A percentile compares a stretch with the other conserved stretches of the same genome.
These are phyloP conservation scores for Perithous albicinctus DNA, from an alignment of 2,888 invertebrate species.

Conservation along the genomic window DNA sequence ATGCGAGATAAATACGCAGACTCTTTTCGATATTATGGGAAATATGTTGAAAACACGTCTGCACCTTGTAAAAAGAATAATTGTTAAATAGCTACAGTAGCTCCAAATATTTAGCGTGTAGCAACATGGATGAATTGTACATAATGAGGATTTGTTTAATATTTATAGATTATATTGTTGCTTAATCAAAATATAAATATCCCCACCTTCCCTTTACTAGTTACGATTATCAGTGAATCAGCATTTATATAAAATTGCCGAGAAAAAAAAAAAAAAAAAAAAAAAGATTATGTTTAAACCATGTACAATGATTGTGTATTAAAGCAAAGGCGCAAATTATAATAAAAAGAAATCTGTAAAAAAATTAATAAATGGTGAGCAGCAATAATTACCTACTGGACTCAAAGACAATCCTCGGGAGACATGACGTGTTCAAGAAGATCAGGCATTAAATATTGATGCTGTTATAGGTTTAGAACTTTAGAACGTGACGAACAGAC, in stretches of 20 bases:
- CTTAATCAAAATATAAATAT: constrained; percentile 27
- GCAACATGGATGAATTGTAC: constrained; percentile 42
- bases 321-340: constrained; percentile 70
- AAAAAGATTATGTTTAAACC: constrained; percentile 68
- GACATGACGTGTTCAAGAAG: no score
- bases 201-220: background rate
- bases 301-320: constrained; percentile 77
- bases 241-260: constrained; percentile 55
- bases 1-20: background rate
- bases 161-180: constrained; percentile 57
- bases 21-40: constrained; percentile 12
- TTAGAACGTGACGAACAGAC: no score
- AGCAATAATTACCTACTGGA: no score
- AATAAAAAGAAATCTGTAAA: constrained; percentile 76
- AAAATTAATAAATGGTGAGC: no score
- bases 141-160: constrained; percentile 59
- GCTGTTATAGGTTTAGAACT: no score
- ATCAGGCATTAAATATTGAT: no score
- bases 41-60: constrained; percentile 20
- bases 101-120: constrained; percentile 28
- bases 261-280: constrained; percentile 59
- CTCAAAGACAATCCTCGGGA: no score
- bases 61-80: constrained; percentile 55
- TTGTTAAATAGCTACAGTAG: background rate
- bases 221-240: constrained; percentile 39